Evolutionary conservation across 2,113 vertebrate genomes (phyloP).

Genomic region (Cyanistes caeruleus): DNA sequence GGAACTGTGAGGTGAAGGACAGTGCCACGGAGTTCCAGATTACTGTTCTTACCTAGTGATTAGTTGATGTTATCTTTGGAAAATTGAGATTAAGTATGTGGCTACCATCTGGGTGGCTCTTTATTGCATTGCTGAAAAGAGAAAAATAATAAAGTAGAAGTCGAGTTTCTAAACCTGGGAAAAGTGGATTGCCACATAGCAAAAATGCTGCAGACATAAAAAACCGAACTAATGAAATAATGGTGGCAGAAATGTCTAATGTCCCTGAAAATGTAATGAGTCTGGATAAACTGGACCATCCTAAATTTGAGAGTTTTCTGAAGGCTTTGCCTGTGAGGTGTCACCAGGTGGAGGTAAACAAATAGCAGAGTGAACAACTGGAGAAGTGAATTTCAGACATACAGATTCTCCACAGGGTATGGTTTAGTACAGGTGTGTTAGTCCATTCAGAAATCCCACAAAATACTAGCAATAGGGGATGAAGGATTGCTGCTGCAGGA

Average conservation of each 20-base stretch:
- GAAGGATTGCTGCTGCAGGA: background rate
- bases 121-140: background rate
- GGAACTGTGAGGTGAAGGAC: background rate
- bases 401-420: fast-evolving
- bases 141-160: background rate
- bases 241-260: background rate
- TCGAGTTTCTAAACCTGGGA: background rate
- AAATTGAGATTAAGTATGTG: background rate
- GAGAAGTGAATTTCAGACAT: background rate
- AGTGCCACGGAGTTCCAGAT: background rate
- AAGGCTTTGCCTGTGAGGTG: background rate
- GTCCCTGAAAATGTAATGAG: background rate
- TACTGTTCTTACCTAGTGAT: background rate
- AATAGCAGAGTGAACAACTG: background rate
- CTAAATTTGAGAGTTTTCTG: background rate
- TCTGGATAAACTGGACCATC: background rate
- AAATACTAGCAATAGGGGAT: fast-evolving
- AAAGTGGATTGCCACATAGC: background rate
- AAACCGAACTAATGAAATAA: background rate
- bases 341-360: background rate
- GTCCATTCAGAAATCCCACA: background rate
- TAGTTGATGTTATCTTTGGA: background rate
- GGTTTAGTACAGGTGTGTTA: background rate
- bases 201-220: background rate
- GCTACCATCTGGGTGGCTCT: background rate